These are phyloP conservation scores for Bursaphelenchus okinawaensis DNA, from an alignment of 2,888 invertebrate genomes.

Conservation along the genomic window DNA sequence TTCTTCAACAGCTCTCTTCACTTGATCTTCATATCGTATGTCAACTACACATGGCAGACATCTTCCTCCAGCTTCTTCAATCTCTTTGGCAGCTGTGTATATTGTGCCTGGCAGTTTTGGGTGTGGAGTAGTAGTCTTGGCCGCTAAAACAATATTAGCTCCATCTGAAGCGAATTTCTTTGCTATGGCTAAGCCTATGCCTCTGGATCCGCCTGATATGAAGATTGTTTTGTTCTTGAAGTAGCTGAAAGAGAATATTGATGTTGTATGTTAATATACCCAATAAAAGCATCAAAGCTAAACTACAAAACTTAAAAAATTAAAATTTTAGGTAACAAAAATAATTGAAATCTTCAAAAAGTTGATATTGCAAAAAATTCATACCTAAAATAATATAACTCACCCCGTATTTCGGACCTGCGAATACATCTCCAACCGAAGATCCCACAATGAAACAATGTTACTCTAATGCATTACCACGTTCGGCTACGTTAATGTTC, in stretches of 20 bases:
- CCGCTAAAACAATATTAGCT: conserved; percentile 82
- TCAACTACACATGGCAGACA: conserved; percentile 81
- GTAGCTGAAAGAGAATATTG: conserved; percentile 1
- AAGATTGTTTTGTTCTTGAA: conserved; percentile 83
- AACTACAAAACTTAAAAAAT: neutral
- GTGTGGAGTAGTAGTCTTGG: conserved; percentile 82
- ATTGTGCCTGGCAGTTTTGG: conserved; percentile 74
- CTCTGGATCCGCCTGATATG: conserved; percentile 89
- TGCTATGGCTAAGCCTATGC: conserved; percentile 93
- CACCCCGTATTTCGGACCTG: neutral
- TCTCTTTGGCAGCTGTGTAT: conserved; percentile 68
- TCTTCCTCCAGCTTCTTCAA: conserved; percentile 70
- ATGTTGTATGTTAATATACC: too few species aligned
- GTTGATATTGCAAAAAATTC: too few species aligned
- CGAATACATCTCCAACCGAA: neutral
- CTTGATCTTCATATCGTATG: conserved; percentile 71
- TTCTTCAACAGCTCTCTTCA: conserved; percentile 59
- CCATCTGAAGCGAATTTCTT: conserved; percentile 73
- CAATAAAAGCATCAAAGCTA: neutral
- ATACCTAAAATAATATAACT: neutral
- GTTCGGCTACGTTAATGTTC: too few species aligned
- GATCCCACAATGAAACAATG: too few species aligned
- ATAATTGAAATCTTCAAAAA: too few species aligned
- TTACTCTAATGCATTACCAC: too few species aligned
- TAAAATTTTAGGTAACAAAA: neutral